Conservation (phyloP, 1,140 invertebrate genomes). For the Eumaeus atala region DNA sequence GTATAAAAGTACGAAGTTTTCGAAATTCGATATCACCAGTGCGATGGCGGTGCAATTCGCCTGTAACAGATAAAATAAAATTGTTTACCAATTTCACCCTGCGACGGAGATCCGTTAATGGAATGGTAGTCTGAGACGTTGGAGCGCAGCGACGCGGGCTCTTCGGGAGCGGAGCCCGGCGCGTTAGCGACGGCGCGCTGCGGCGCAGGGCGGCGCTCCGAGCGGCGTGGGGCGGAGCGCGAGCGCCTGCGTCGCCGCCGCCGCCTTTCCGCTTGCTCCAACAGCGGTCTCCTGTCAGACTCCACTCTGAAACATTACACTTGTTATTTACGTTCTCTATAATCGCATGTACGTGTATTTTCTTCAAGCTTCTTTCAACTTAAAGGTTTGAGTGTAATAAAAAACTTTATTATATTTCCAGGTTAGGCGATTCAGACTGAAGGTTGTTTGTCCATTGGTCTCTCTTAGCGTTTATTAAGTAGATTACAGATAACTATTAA, state of each 20-base stretch:
- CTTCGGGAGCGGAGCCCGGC: conserved; percentile 14
- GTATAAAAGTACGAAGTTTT: too few species aligned
- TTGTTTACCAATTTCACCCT: conserved; percentile 2
- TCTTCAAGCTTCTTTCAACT: too few species aligned
- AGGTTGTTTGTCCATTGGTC: too few species aligned
- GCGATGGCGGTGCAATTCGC: too few species aligned
- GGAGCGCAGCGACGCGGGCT: neutral
- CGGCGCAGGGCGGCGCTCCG: conserved; percentile 15
- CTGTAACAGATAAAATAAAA: too few species aligned
- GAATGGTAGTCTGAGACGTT: neutral
- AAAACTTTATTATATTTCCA: too few species aligned
- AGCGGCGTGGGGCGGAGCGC: conserved; percentile 17
- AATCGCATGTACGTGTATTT: too few species aligned
- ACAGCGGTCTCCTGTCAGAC: conserved; percentile 25
- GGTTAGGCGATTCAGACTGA: too few species aligned
- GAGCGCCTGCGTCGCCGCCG: conserved; percentile 20
- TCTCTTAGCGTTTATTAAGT: too few species aligned
- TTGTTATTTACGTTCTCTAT: neutral
- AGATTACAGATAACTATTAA: too few species aligned
- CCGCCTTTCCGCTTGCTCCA: conserved; percentile 16
- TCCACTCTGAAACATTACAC: neutral
- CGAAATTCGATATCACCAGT: too few species aligned
- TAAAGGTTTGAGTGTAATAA: too few species aligned
- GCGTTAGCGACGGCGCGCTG: neutral
- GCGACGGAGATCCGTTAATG: neutral